Percentiles rank a stretch among this genome's conserved stretches.
Conservation (phyloP, 2,797 vertebrate genomes). For the Ceryle rudis region DNA sequence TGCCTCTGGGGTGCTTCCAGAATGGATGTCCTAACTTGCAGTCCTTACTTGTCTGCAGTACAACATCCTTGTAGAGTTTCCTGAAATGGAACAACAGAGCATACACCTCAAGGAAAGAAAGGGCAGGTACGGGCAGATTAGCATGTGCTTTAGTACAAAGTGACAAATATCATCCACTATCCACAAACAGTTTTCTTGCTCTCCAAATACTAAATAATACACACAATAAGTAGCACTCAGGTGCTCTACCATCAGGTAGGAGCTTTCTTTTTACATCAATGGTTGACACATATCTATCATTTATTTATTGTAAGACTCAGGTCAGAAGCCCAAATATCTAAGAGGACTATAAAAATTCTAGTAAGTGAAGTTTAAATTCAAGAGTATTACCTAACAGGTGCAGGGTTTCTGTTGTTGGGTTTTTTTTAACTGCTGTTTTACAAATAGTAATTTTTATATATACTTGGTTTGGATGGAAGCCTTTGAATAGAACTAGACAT, state of each 20-base stretch:
- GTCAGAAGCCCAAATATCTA: not conserved
- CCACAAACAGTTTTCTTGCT: not conserved
- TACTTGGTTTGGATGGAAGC: not conserved
- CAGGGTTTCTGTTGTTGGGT: not conserved
- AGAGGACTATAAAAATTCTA: not conserved
- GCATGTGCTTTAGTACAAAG: not conserved
- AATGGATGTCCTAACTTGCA: not conserved
- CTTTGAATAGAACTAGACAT: not conserved
- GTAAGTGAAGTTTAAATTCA: not conserved
- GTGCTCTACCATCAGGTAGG: not conserved
- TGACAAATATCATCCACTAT: not conserved
- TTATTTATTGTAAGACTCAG: not conserved
- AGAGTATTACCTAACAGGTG: not conserved
- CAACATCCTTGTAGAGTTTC: not conserved
- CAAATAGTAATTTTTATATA: not conserved
- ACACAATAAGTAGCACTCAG: not conserved
- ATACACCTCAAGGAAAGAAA: not conserved
- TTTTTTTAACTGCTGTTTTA: not conserved
- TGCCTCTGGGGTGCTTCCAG: not conserved
- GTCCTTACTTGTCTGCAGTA: not conserved
- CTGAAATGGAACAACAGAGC: not conserved
- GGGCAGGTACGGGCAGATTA: not conserved
- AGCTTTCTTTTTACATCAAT: not conserved
- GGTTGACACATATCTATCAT: not conserved
- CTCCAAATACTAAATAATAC: not conserved